Evolutionary conservation across 2,797 vertebrate species (phyloP).

Genomic region (Rhynchonycteris naso): DNA sequence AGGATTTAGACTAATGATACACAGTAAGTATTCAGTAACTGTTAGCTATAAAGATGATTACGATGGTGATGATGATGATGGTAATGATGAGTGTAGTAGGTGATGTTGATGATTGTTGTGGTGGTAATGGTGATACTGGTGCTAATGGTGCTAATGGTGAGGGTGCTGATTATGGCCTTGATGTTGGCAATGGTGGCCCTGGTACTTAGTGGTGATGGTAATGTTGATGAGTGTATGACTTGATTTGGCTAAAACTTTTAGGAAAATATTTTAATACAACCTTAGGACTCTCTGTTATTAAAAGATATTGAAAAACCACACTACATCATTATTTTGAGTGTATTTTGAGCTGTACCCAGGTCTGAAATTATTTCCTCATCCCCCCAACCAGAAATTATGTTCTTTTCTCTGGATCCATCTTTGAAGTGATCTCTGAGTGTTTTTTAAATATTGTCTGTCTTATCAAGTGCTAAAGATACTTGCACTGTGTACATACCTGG

Average conservation of each 20-base stretch:
- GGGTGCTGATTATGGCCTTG: background rate
- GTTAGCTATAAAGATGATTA: background rate
- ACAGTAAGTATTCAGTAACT: background rate
- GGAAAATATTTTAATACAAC: background rate
- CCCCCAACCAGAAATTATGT: background rate
- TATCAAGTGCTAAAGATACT: background rate
- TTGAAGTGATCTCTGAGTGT: background rate
- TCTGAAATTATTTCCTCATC: background rate
- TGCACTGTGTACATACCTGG: background rate
- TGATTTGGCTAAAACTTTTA: background rate
- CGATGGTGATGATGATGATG: too few species aligned
- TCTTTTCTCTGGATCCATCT: background rate
- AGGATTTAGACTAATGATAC: background rate
- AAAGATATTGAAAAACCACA: background rate
- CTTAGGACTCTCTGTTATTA: background rate
- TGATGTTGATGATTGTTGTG: too few species aligned
- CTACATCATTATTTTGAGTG: background rate
- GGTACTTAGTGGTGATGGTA: background rate
- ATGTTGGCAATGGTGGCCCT: background rate
- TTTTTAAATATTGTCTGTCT: background rate
- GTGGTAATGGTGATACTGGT: background rate
- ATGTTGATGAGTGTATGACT: background rate
- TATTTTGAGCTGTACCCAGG: background rate
- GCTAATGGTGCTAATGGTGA: background rate
- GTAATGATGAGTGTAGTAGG: too few species aligned